phyloP scores from a whole-genome alignment of 2,888 invertebrate genomes.

The Emmelina monodactyla region DNA sequence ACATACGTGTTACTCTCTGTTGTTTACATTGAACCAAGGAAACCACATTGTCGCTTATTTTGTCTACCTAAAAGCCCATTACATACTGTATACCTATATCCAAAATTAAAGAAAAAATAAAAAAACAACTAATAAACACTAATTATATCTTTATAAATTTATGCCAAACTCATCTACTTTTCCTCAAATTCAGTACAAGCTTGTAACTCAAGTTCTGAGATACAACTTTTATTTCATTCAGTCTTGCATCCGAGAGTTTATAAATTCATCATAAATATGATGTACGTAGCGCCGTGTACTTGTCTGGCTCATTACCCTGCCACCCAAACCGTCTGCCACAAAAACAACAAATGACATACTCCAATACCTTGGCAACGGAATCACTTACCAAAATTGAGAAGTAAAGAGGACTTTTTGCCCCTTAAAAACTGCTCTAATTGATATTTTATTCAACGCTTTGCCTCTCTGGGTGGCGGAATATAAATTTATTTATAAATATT shows the following conservation, averaged over 20 bases:
- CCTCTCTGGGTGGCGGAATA: constrained; percentile 53
- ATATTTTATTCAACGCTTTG: constrained; percentile 57
- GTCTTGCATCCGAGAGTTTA: too few species aligned
- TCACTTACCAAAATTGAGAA: constrained; percentile 60
- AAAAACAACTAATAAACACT: constrained; percentile 16
- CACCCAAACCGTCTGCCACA: constrained; percentile 52
- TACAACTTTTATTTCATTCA: too few species aligned
- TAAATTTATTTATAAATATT: constrained; percentile 36
- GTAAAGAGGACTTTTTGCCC: constrained; percentile 41
- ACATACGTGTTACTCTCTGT: constrained; percentile 57
- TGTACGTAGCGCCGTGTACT: too few species aligned
- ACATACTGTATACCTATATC: too few species aligned
- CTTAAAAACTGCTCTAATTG: constrained; percentile 54
- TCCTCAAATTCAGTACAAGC: too few species aligned
- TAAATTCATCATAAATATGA: too few species aligned
- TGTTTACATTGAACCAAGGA: constrained; percentile 57
- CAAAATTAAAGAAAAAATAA: too few species aligned
- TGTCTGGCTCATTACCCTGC: constrained; percentile 50
- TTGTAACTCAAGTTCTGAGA: too few species aligned
- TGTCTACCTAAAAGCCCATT: too few species aligned
- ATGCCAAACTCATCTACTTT: constrained; percentile 43
- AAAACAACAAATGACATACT: constrained; percentile 60
- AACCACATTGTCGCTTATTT: too few species aligned
- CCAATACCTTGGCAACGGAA: constrained; percentile 39
- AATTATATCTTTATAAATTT: neutral